phyloP scores from a whole-genome alignment of 2,888 invertebrate genomes.

The Autographa pulchrina region DNA sequence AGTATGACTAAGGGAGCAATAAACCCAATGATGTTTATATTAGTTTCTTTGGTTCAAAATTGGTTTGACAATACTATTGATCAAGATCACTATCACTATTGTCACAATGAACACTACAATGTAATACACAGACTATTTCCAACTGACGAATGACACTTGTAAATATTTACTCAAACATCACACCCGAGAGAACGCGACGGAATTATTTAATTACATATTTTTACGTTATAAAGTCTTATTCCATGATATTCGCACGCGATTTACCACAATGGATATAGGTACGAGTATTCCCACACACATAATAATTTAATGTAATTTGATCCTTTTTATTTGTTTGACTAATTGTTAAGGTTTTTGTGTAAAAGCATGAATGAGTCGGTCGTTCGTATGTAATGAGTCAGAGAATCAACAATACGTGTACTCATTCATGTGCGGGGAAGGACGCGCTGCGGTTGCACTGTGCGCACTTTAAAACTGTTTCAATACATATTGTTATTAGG shows the following conservation, averaged over 20 bases:
- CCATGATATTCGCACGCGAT: constrained; percentile 21
- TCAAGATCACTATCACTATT: not conserved
- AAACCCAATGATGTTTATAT: not conserved
- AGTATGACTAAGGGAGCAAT: not conserved
- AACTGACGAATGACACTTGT: not conserved
- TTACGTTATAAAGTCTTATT: not conserved
- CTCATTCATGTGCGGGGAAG: constrained; percentile 53
- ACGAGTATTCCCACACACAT: constrained; percentile 42
- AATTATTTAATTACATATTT: not conserved
- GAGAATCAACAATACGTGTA: constrained; percentile 51
- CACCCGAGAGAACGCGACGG: not conserved
- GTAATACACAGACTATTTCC: not conserved
- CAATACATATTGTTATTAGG: constrained; percentile 25
- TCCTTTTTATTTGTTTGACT: constrained; percentile 47
- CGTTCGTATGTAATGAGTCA: constrained; percentile 44
- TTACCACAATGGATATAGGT: constrained; percentile 22
- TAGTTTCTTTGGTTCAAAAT: not conserved
- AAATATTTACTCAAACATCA: not conserved
- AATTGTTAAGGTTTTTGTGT: constrained; percentile 55
- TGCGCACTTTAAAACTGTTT: constrained; percentile 33
- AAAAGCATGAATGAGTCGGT: constrained; percentile 55
- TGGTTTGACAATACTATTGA: not conserved
- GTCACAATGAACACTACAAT: not conserved
- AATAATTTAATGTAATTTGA: constrained; percentile 47
- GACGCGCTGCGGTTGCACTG: constrained; percentile 34